phyloP scores from a whole-genome alignment of 2,888 invertebrate genomes.

The Volucella bombylans region DNA sequence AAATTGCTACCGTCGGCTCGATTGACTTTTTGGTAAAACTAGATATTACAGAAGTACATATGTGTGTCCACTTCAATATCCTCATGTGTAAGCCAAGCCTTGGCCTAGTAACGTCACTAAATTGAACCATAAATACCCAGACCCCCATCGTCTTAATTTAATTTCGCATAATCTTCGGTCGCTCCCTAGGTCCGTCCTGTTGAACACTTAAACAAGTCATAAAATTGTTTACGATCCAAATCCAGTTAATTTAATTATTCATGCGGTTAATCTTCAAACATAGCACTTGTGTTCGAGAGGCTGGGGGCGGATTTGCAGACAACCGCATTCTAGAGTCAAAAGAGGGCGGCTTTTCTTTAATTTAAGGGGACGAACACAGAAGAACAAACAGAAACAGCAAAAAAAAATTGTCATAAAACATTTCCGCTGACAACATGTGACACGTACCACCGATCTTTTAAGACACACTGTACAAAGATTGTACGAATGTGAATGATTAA shows the following conservation, averaged over 20 bases:
- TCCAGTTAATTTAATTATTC: conserved; percentile 19
- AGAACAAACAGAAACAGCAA: background rate
- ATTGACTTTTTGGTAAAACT: too few relatives aligned
- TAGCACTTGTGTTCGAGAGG: background rate
- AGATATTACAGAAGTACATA: too few relatives aligned
- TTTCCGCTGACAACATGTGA: conserved; percentile 16
- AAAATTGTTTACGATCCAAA: conserved; percentile 11
- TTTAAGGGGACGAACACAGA: conserved; percentile 27
- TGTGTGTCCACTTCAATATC: too few relatives aligned
- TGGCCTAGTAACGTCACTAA: too few relatives aligned
- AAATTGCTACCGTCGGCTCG: too few relatives aligned
- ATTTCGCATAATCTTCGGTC: too few relatives aligned
- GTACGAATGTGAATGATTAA: conserved; percentile 17
- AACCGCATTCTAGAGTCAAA: background rate
- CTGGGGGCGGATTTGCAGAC: background rate
- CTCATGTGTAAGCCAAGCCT: too few relatives aligned
- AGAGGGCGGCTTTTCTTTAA: conserved; percentile 1
- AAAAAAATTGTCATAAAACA: conserved; percentile 13
- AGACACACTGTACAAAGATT: conserved; percentile 36
- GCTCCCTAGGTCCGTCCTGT: too few relatives aligned
- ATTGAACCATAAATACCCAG: too few relatives aligned
- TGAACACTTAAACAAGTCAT: background rate
- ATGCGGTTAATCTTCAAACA: conserved; percentile 17
- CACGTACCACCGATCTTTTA: conserved; percentile 1
- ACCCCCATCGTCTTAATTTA: too few relatives aligned